Conservation (phyloP, 1,140 invertebrate genomes). For the Drosophila leontia region DNA sequence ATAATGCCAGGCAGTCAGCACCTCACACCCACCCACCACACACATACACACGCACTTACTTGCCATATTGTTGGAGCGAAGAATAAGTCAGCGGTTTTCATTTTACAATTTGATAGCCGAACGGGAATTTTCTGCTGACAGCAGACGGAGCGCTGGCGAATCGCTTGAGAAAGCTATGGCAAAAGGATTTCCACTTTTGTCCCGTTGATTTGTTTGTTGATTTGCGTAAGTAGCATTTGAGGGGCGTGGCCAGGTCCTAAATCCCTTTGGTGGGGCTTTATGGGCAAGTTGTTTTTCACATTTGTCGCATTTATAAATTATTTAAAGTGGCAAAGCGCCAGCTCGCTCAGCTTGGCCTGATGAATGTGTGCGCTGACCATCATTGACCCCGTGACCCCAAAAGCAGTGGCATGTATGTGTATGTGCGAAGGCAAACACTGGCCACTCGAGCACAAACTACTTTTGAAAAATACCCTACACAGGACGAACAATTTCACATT, state of each 20-base stretch:
- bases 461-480: slow-evolving; percentile 4
- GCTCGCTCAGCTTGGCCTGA: slow-evolving; percentile 11
- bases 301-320: slow-evolving; percentile 82
- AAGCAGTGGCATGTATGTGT: slow-evolving; percentile 46
- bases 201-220: slow-evolving; percentile 78
- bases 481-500: neutral
- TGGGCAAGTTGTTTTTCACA: slow-evolving; percentile 61
- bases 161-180: slow-evolving; percentile 37
- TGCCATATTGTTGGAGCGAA: slow-evolving; percentile 21
- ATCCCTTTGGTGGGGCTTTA: slow-evolving; percentile 61
- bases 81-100: slow-evolving; percentile 72
- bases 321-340: slow-evolving; percentile 72
- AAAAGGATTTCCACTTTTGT: slow-evolving; percentile 62
- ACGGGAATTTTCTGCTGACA: slow-evolving; percentile 72
- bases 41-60: slow-evolving; percentile 10
- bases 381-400: slow-evolving; percentile 80
- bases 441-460: slow-evolving; percentile 11
- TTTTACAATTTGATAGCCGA: slow-evolving; percentile 76
- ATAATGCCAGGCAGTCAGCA: slow-evolving; percentile 72
- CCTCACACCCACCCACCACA: slow-evolving; percentile 8
- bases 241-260: slow-evolving; percentile 34
- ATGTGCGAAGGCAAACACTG: slow-evolving; percentile 9
- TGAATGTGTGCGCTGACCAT: slow-evolving; percentile 60
- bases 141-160: slow-evolving; percentile 47
- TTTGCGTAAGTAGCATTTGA: slow-evolving; percentile 54